Evolutionary conservation across 2,888 invertebrate genomes (phyloP), one percentile per base, ranked within the genome.

Genomic region (Rotaria magnacalcarata): DNA sequence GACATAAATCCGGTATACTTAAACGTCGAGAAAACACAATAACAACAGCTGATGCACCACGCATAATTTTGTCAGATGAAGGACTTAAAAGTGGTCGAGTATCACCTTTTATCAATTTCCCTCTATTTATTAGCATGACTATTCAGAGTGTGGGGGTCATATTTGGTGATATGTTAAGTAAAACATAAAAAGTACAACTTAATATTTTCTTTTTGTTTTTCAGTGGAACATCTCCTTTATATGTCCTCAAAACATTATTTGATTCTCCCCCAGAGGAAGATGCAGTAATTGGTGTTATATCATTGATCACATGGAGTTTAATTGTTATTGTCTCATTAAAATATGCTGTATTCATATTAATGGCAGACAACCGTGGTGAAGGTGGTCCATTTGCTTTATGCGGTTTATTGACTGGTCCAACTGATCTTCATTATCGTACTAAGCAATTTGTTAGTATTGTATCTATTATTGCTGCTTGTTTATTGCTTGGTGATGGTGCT

Each of bases 351-450:
- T 80, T 80, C 14, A 80, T 80, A 21, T 47, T 80, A 47, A 80
- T 80, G 80, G 80, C 80, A 80, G 80, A 80, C 34, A 80, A 80
- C 47, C 80, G 80, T 80, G 80, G 80, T 47, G 80, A 80, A 80
- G 80, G 80, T 80, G 80, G 80, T 47, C 47, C 80, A n/a, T 47
- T 80, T 24, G 80, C 80, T 8, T 47, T 80, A 24, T 80, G 80
- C n/a, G n/a, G 80, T 47, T 47, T 80, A 47, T n/a, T 80, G 4
- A 80, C 80, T n/a, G 80, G 80, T n/a, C 47, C 24, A 43, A 80
- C 47, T 80, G 0, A 5, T n/a, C n/a, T 80, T n/a, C 24, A 19
- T 4, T 10, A 43, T 47, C 80, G 80, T 8, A 47, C 80, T 47
- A 80, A 80, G n/a, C 47, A 47, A 47, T 47, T 80, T 80, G 80